A percentile compares a stretch with the other conserved stretches of the same genome.
These are phyloP conservation scores for Halcyon chelicuti DNA, from an alignment of 2,797 vertebrate genomes.

Conservation along the genomic window DNA sequence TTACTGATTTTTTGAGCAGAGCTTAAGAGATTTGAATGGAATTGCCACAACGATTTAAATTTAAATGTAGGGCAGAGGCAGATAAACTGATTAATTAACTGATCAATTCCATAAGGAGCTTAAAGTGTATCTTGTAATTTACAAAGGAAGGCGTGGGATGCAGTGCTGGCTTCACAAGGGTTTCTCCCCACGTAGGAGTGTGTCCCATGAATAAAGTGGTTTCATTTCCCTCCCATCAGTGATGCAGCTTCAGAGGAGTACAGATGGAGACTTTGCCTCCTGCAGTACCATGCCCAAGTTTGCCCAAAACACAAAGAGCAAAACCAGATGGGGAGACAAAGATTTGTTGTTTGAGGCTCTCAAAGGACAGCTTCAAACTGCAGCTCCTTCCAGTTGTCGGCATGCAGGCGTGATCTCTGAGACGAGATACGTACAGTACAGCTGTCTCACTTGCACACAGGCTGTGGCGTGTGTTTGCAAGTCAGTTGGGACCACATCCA, in stretches of 20 bases:
- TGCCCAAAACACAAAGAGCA: not conserved
- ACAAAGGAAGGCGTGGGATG: not conserved
- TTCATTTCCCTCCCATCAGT: not conserved
- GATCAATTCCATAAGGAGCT: conserved; percentile 52
- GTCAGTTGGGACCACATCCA: not conserved
- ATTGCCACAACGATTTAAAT: conserved; percentile 17
- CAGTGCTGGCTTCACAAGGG: not conserved
- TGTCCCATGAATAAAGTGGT: not conserved
- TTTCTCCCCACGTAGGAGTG: not conserved
- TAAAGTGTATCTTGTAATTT: not conserved
- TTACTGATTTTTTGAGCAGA: conserved; percentile 14
- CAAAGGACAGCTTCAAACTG: not conserved
- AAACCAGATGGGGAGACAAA: not conserved
- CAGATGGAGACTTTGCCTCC: not conserved
- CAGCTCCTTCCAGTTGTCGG: not conserved
- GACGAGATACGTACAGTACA: not conserved
- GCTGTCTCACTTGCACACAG: not conserved
- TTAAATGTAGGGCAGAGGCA: conserved; percentile 44
- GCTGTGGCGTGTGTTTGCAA: not conserved
- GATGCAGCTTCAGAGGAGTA: not conserved
- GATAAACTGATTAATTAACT: conserved; percentile 67
- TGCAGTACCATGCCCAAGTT: not conserved
- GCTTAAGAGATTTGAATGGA: conserved; percentile 26
- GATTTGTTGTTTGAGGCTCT: not conserved
- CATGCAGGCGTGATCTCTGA: not conserved